phyloP scores from a whole-genome alignment of 2,113 vertebrate species.

The Pseudopodoces humilis region DNA sequence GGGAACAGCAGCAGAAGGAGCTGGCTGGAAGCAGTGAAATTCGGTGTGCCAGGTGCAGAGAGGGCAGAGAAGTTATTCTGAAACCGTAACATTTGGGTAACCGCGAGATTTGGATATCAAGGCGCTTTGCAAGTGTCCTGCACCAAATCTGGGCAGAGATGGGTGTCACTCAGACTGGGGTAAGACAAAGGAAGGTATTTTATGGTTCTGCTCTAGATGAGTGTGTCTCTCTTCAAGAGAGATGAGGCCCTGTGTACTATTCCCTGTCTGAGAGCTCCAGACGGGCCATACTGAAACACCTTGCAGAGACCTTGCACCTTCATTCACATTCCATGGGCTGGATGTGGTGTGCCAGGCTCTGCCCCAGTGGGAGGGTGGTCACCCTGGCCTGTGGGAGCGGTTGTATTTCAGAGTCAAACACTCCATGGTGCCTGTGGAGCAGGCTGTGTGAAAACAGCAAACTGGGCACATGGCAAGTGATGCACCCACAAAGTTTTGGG shows the following conservation, averaged over 20 bases:
- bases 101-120: too few species aligned
- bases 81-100: background rate
- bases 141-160: background rate
- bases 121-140: background rate
- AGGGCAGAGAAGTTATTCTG: background rate
- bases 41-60: background rate
- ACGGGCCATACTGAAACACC: too few species aligned
- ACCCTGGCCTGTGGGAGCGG: rapidly evolving
- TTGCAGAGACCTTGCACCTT: background rate
- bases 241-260: background rate
- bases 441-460: background rate
- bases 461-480: background rate
- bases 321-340: background rate
- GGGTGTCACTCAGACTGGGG: background rate
- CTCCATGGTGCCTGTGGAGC: rapidly evolving
- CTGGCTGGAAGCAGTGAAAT: background rate
- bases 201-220: background rate
- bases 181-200: background rate
- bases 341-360: rapidly evolving
- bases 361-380: background rate
- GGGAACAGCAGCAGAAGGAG: background rate
- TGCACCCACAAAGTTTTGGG: background rate
- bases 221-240: background rate
- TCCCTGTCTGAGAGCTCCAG: background rate
- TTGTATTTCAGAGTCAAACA: too few species aligned